A percentile compares a stretch with the other conserved stretches of the same genome.
phyloP scores from a whole-genome alignment of 2,797 vertebrate genomes.

The Sebastes hubbsi region DNA sequence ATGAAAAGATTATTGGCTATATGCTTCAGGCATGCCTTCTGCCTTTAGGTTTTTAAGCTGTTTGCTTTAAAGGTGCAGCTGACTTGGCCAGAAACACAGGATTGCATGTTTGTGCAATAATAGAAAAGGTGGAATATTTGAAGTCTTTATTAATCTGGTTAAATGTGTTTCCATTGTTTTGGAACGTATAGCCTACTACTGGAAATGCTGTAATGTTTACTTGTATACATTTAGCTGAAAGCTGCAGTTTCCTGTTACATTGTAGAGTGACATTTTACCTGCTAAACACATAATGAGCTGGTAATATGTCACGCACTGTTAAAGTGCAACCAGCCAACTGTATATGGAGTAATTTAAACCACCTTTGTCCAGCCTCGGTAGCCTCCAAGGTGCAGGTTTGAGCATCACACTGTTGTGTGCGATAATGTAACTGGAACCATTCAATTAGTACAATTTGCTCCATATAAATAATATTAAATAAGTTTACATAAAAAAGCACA shows the following conservation, averaged over 20 bases:
- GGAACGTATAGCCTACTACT: background rate
- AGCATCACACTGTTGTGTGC: background rate
- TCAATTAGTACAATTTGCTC: background rate
- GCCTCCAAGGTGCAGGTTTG: background rate
- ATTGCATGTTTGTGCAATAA: background rate
- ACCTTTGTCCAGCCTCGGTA: background rate
- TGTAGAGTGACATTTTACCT: background rate
- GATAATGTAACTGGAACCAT: background rate
- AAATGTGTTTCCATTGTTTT: background rate
- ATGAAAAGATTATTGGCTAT: constrained; percentile 19
- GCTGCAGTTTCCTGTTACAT: background rate
- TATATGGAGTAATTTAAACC: background rate
- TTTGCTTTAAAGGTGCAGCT: background rate
- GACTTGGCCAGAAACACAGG: background rate
- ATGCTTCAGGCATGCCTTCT: background rate
- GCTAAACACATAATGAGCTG: background rate
- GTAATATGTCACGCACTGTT: background rate
- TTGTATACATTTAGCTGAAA: background rate
- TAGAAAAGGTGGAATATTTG: background rate
- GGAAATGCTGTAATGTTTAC: background rate
- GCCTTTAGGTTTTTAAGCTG: background rate
- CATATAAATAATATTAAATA: background rate
- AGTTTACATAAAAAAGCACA: background rate
- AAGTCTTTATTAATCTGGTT: background rate
- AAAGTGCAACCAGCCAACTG: background rate